These are phyloP conservation scores for Orius laevigatus DNA, from an alignment of 1,140 invertebrate species.

Conservation along the genomic window DNA sequence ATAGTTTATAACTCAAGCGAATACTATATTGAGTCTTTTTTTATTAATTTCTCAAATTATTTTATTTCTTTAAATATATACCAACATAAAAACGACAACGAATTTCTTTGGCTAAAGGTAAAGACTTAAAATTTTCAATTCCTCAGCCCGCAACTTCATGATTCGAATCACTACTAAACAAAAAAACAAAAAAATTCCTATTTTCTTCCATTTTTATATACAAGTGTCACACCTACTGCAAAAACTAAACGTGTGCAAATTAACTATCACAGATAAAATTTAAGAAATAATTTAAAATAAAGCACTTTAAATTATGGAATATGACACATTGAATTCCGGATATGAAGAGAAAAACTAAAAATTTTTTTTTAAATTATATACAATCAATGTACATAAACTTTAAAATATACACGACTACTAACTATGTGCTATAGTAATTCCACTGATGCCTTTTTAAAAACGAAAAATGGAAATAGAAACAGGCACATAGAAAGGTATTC, in stretches of 20 bases:
- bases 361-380: slow-evolving; percentile 1
- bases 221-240: background rate
- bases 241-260: slow-evolving; percentile 7
- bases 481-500: no score
- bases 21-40: background rate
- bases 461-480: no score
- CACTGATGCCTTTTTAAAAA: no score
- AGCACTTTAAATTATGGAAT: slow-evolving; percentile 21
- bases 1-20: background rate
- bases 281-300: slow-evolving; percentile 20
- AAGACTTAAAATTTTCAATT: background rate
- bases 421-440: no score
- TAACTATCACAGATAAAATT: slow-evolving; percentile 16
- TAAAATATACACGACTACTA: slow-evolving; percentile 4
- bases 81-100: no score
- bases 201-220: no score
- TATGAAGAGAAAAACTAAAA: background rate
- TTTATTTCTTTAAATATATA: slow-evolving; percentile 1
- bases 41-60: background rate
- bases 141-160: no score
- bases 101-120: slow-evolving; percentile 2
- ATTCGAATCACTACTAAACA: background rate
- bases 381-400: slow-evolving; percentile 5
- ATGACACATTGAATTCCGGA: slow-evolving; percentile 11
- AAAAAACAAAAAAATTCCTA: no score